Base-by-base conservation (phyloP, 2,888 invertebrate genomes). In the Tenthredo scrophulariae region DNA sequence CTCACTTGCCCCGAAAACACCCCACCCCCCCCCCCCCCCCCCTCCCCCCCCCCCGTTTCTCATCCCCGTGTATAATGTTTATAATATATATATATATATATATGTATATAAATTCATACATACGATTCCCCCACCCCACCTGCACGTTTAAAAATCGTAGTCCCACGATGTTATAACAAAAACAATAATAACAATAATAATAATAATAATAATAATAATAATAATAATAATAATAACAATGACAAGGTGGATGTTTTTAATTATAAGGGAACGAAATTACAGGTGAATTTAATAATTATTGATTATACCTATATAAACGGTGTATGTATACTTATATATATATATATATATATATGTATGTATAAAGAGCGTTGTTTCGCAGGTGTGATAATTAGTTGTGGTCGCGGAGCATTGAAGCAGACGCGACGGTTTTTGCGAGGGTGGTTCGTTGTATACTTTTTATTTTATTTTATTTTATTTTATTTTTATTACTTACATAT, bases 1-100 rank as follows among this genome's bases (percentile, higher is more conserved):
- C 89, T 89, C 88, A 88, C 83, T 58, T 82, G 54, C 70, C 85
- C 84, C 84, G 87, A 88, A 50, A 67, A 33, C 62, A 33, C 22
- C 62, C 18, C 70, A 18, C 18, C 4, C 22, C 62, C 18, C 70
- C 18, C 37, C 26, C 62, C 18, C 70, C n/a, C n/a, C 26, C 29
- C 84, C 84, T 74, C 74, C 84, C 67, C 33, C 33, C 13, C 67
- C 33, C 33, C 33, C 15, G 33, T 33, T 67, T n/a, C 33, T 10
- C 18, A 6, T 37, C 67, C 67, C 70, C 15, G 10, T 62, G 26
- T 26, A 62, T 62, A 43, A 43, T 43, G 10, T 43, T 62, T 26
- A 10, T 29, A 10, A 58, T 62, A 62, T 26, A 62, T 65, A 65
- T 9, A 58, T 22, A 29, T 33, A 65, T 33, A 65, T 65, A 2